Evolutionary conservation across 1,140 invertebrate genomes (phyloP).

Genomic region (Whitmania pigra): DNA sequence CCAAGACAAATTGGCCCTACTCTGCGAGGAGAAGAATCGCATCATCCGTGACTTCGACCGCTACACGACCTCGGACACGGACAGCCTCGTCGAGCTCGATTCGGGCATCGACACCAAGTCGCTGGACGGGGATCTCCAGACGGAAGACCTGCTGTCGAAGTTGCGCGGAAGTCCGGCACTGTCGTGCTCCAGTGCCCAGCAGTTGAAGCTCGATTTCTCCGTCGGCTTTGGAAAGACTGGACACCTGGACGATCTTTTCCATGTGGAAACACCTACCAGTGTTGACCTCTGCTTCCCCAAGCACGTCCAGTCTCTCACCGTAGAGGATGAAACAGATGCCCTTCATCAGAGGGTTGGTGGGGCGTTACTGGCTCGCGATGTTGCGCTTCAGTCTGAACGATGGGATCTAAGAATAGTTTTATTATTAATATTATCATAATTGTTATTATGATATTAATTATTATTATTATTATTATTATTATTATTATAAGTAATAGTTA

Average conservation of each 20-base stretch:
- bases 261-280: neutral
- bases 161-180: neutral
- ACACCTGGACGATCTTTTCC: neutral
- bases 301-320: slow-evolving; percentile 6
- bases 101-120: neutral
- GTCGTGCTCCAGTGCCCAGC: neutral
- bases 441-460: neutral
- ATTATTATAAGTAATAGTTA: neutral
- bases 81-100: neutral
- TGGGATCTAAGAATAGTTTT: neutral
- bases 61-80: neutral
- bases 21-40: slow-evolving; percentile 6
- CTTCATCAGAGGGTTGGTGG: neutral
- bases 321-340: neutral
- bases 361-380: too few relatives aligned
- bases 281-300: neutral
- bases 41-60: neutral
- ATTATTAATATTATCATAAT: neutral
- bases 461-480: neutral
- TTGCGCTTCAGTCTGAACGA: too few relatives aligned
- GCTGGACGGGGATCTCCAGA: neutral
- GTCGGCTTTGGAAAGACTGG: too few relatives aligned
- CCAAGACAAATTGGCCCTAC: neutral
- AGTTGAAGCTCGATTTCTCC: neutral
- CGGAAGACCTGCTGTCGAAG: neutral